phyloP scores from a whole-genome alignment of 1,140 invertebrate genomes.

The Fopius arisanus region DNA sequence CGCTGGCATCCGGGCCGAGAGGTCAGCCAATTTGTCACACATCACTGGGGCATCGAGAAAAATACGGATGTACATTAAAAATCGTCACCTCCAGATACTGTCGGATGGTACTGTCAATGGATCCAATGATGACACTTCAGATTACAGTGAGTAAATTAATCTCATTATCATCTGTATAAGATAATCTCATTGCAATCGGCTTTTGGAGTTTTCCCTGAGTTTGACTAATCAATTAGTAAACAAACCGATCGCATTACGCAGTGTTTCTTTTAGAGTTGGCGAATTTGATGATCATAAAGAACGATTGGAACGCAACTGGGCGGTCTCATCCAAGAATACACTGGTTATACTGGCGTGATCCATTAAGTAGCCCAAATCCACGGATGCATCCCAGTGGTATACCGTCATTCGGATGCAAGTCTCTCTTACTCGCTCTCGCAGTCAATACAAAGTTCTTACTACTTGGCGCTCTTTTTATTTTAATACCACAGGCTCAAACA shows the following conservation, averaged over 20 bases:
- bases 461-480: not conserved
- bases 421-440: not conserved
- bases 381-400: not conserved
- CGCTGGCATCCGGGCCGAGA: slow-evolving; percentile 60
- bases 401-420: not conserved
- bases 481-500: no score
- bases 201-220: not conserved
- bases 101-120: slow-evolving; percentile 83
- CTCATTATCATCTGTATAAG: not conserved
- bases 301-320: slow-evolving; percentile 42
- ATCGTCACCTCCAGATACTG: slow-evolving; percentile 78
- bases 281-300: slow-evolving; percentile 37
- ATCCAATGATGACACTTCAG: slow-evolving; percentile 75
- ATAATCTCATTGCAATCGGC: not conserved
- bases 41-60: slow-evolving; percentile 76
- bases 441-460: not conserved
- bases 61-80: slow-evolving; percentile 83
- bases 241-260: slow-evolving; percentile 27
- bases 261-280: slow-evolving; percentile 25
- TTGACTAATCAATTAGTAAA: not conserved
- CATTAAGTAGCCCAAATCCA: slow-evolving; percentile 7
- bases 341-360: not conserved
- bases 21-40: slow-evolving; percentile 78
- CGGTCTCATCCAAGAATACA: slow-evolving; percentile 48
- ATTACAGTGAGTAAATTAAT: slow-evolving; percentile 76